phyloP scores from a whole-genome alignment of 2,888 invertebrate species.

The Blomia tropicalis region DNA sequence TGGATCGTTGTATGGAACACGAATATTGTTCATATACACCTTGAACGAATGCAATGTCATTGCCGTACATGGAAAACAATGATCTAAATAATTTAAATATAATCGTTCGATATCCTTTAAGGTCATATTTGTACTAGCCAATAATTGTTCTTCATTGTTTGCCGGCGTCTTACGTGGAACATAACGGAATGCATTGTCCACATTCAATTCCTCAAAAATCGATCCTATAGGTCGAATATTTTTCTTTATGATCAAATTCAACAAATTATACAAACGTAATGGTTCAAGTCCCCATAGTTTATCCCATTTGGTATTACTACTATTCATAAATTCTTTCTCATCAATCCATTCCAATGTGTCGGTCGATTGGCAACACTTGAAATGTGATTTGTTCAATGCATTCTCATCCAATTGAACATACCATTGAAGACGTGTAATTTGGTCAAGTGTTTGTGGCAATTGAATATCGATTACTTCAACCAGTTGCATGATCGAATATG shows the following conservation, averaged over 20 bases:
- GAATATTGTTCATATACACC: conserved; percentile 22
- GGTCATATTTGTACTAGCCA: too few species aligned
- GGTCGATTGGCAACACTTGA: conserved; percentile 18
- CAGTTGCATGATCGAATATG: background rate
- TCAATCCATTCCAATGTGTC: conserved; percentile 15
- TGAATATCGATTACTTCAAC: conserved; percentile 23
- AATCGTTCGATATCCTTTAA: too few species aligned
- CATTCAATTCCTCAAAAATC: too few species aligned
- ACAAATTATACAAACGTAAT: too few species aligned
- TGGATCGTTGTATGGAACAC: conserved; percentile 2
- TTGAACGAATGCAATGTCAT: too few species aligned
- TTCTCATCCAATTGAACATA: conserved; percentile 11
- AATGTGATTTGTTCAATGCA: conserved; percentile 2
- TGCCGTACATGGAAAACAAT: too few species aligned
- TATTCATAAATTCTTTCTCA: background rate
- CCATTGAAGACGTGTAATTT: conserved; percentile 19
- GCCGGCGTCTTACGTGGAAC: conserved; percentile 13
- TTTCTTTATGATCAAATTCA: too few species aligned
- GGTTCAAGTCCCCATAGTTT: conserved; percentile 26
- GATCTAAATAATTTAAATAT: too few species aligned
- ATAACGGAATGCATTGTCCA: too few species aligned
- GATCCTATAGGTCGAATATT: too few species aligned
- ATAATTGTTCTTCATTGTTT: too few species aligned
- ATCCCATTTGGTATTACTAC: background rate
- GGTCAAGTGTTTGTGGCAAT: conserved; percentile 19